Percentiles rank a stretch among this genome's conserved stretches.
phyloP scores from a whole-genome alignment of 2,113 vertebrate species.

The Periophthalmus modestus region DNA sequence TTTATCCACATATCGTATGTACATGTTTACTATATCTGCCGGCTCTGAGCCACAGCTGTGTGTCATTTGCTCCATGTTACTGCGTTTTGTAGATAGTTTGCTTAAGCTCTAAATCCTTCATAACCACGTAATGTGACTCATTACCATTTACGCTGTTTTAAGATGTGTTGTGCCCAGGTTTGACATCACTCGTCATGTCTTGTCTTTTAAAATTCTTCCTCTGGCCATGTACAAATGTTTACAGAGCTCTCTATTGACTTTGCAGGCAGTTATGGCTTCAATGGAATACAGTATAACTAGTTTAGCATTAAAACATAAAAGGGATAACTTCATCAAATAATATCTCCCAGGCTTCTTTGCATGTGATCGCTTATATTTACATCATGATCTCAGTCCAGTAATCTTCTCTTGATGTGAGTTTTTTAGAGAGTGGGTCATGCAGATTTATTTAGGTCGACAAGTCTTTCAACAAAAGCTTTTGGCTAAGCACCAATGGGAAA shows the following conservation, averaged over 20 bases:
- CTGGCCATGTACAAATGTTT: constrained; percentile 4
- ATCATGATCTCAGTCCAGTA: constrained; percentile 5
- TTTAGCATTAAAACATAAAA: constrained; percentile 11
- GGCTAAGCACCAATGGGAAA: not conserved
- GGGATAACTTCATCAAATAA: constrained; percentile 18
- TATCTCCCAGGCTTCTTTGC: not conserved
- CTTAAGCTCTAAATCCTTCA: not conserved
- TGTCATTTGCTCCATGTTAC: not conserved
- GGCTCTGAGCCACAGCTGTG: not conserved
- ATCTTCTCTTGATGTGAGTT: not conserved
- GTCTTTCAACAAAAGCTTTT: constrained; percentile 5
- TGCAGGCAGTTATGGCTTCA: not conserved
- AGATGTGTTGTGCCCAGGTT: not conserved
- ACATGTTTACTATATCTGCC: not conserved
- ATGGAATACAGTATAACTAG: constrained; percentile 23
- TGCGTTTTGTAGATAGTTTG: constrained; percentile 2
- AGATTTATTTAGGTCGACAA: constrained; percentile 19
- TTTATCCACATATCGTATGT: not conserved
- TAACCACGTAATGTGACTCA: not conserved
- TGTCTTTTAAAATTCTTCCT: constrained; percentile 1
- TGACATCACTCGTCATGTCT: constrained; percentile 6
- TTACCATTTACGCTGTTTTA: not conserved
- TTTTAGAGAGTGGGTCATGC: not conserved
- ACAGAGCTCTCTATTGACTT: constrained; percentile 8
- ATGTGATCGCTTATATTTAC: not conserved